Base-by-base conservation (phyloP, 53 echinoderm and acorn worm species). In the Hippasteria phrygiana region DNA sequence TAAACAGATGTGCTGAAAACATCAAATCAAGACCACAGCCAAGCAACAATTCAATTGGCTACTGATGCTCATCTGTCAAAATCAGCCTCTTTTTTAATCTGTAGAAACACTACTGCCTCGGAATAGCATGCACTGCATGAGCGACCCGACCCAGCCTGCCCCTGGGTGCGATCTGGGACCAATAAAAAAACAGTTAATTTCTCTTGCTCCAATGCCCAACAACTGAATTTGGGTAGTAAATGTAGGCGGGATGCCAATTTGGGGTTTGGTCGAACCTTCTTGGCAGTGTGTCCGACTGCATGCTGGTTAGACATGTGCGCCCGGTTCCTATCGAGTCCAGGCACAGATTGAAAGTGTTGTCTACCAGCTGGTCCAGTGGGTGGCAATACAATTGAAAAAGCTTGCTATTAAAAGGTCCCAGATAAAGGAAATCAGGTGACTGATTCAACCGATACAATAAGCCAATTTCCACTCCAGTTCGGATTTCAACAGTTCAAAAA, bases 221-320 rank as follows among this genome's bases (percentile, higher is more conserved):
- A 82, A 82, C 38, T 64, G 42, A 24, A 64, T 34, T 14, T 7
- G 73, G 2, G 10, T n/a, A 22, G 24, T 14, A 8, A 10, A 45
- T 28, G 35, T 8, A 85, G 71, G 85, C 53, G 22, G 85, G 85
- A 71, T 50, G 48, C 85, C 85, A 70, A 85, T 85, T 85, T 85
- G 50, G 32, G 70, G 85, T 45, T 69, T 47, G 48, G 36, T 27
- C 18, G n/a, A 82, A 42, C 83, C 64, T 3, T 32, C 65, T 27
- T 64, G 65, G 42, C 9, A 46, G 51, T 13, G 0, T 50, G 71
- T 16, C 75, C 47, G 9, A 42, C 75, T 75, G 75, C 75, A 75
- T 75, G 75, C 75, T 75, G 75, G 75, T 48, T 28, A 33, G n/a
- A 47, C 75, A 75, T 75, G 50, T 75, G 75, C 50, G 75, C 9